Base-by-base conservation (phyloP, 2,797 vertebrate genomes). In the Hyperoplus lanceolatus region DNA sequence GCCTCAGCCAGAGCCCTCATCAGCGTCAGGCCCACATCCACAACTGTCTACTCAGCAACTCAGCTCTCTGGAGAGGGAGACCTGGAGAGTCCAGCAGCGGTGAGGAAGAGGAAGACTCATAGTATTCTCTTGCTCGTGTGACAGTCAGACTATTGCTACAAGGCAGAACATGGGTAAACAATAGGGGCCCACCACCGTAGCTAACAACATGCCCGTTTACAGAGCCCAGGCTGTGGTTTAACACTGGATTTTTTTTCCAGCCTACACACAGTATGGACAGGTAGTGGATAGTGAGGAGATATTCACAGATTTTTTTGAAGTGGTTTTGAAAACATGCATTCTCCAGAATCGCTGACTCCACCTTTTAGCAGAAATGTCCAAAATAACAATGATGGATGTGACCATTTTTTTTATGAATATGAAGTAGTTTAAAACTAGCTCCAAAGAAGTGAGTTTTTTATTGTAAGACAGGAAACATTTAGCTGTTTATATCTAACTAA, bases 51-150 rank as follows among this genome's bases (percentile, higher is more conserved):
- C 67, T 66, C 50, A 41, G 18, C 53, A 51, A 14, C 6, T 72
- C 82, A 60, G 51, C 45, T 38, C 39, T 46, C 61, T 13, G 0
- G 4, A 29, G 87, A 85, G 41, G 43, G 56, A 6, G 75, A 93
- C 68, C 75, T 93, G 84, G 82, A 51, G 92, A 95, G 79, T 91
- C 89, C 1, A 74, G 91, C 72, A 94, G 92, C 89, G 95, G 91
- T 14, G 93, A 94, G 39, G 93, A 95, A 11, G 75, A 78, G 75
- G 85, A 91, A 50, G 60, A 58, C 39, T 49, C 21, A 2, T 8
- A 38, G 15, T 39, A 12, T 63, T 63, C 14, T 46, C 3, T 41
- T 13, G 13, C 3, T 38, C 15, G 39, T 12, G 21, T 50, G 67
- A 50, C n/a, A 12, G 36, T 42, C 38, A 50, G 13, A 60, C 41